Evolutionary conservation across 2,797 vertebrate genomes (phyloP), one percentile per base, ranked within the genome.

Genomic region (Gila robusta): DNA sequence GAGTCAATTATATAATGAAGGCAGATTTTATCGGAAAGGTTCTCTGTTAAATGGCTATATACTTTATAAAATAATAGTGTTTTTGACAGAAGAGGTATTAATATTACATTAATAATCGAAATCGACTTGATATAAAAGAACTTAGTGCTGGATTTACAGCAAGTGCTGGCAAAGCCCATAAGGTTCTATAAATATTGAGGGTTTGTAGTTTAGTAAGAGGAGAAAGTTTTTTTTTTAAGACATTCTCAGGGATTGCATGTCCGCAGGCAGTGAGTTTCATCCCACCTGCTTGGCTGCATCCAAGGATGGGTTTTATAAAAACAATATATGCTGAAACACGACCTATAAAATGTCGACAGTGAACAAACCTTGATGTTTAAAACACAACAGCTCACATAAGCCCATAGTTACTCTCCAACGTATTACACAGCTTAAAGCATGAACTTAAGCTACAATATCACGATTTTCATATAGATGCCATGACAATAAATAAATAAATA

Each of bases 221-320:
- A 10, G 44, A 9, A 26, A 52, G 56, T 10, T n/a, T 70, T 70
- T 44, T 54, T 56, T 52, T 59, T n/a, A 19, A 54, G 2, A n/a
- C 44, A 80, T 54, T 52, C 47, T 28, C 71, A 66, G 52, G 72
- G 21, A 16, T 44, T 77, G 72, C 28, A 32, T 67, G 41, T 66
- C 71, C 41, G 28, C 44, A 76, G 82, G 41, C 70, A 64, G 44
- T 54, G 66, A 52, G 64, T 26, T 78, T 77, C 64, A 37, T 76
- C 82, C 59, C 72, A 76, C 41, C 41, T 76, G 59, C 70, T 49
- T 49, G 59, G 26, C 62, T 80, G 1, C 19, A 49, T 80, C 39
- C 6, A 35, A 2, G 35, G 9, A 73, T 8, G n/a, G 4, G 17
- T 72, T 82, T 72, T 17, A 70, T 28, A 73, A 70, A 71, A 47